Conservation (phyloP, 2,113 vertebrate genomes). For the Toxotes chatareus region DNA sequence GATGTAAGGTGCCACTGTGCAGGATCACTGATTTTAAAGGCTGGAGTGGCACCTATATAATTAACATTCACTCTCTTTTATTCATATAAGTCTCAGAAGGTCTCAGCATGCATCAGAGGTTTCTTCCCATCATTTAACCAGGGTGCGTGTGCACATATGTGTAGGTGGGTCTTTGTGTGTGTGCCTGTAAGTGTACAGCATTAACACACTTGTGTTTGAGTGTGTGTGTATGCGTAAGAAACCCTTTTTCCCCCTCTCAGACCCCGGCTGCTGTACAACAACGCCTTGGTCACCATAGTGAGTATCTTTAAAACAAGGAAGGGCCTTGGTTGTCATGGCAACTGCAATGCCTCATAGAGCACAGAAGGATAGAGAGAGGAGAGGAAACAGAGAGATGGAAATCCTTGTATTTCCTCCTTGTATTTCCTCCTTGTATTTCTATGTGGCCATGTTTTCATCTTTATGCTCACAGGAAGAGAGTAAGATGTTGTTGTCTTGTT, state of each 20-base stretch:
- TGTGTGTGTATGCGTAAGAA: background rate
- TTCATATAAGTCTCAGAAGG: background rate
- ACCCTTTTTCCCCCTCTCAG: constrained; percentile 11
- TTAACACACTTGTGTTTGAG: background rate
- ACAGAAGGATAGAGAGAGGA: background rate
- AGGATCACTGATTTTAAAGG: background rate
- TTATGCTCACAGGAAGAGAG: background rate
- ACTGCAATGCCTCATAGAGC: constrained; percentile 73
- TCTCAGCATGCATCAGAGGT: constrained; percentile 12
- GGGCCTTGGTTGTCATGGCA: constrained; percentile 81
- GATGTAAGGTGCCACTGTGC: background rate
- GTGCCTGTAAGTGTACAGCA: background rate
- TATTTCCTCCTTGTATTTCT: no score
- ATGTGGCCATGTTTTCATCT: background rate
- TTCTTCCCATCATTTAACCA: constrained; percentile 8
- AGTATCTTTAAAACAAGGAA: constrained; percentile 67
- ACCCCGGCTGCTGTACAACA: constrained; percentile 15
- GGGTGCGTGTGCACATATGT: background rate
- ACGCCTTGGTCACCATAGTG: constrained; percentile 55
- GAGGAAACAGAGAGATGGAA: constrained; percentile 13
- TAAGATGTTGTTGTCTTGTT: background rate
- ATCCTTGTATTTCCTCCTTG: no score
- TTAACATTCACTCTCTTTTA: constrained; percentile 4
- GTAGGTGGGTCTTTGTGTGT: background rate
- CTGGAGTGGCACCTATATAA: background rate